Percentiles rank a stretch among this genome's conserved stretches.
Evolutionary conservation across 2,888 invertebrate species (phyloP).

Genomic region (Drosophila greeni): DNA sequence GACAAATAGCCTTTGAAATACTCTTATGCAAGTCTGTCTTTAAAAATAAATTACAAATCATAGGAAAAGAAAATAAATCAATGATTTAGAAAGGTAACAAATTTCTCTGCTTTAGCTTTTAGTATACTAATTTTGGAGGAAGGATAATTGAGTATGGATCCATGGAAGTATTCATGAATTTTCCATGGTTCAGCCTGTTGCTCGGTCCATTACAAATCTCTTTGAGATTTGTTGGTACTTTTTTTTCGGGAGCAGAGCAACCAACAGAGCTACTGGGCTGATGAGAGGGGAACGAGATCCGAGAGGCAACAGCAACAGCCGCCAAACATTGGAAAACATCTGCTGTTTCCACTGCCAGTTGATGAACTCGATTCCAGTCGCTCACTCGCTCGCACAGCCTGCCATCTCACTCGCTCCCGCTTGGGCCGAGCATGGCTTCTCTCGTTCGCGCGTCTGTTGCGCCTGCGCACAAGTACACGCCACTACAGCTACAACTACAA

Average conservation of each 20-base stretch:
- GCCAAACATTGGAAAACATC: slow-evolving; percentile 74
- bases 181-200: slow-evolving; percentile 9
- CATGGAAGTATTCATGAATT: background rate
- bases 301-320: slow-evolving; percentile 53
- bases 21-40: background rate
- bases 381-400: slow-evolving; percentile 13
- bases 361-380: slow-evolving; percentile 64
- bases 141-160: too few relatives aligned
- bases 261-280: slow-evolving; percentile 1
- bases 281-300: slow-evolving; percentile 40
- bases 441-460: slow-evolving; percentile 54
- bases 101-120: too few relatives aligned
- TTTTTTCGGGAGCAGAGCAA: slow-evolving; percentile 15
- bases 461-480: slow-evolving; percentile 57
- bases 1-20: slow-evolving; percentile 3
- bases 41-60: background rate
- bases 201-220: slow-evolving; percentile 40
- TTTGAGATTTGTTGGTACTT: slow-evolving; percentile 22
- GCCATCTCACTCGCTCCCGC: slow-evolving; percentile 21
- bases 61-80: background rate
- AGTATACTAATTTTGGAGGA: background rate
- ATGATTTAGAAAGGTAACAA: too few relatives aligned
- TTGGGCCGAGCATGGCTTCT: slow-evolving; percentile 31
- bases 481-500: slow-evolving; percentile 13
- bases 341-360: slow-evolving; percentile 67